Conservation (phyloP, 2,113 vertebrate species). For the Mixornis gularis region DNA sequence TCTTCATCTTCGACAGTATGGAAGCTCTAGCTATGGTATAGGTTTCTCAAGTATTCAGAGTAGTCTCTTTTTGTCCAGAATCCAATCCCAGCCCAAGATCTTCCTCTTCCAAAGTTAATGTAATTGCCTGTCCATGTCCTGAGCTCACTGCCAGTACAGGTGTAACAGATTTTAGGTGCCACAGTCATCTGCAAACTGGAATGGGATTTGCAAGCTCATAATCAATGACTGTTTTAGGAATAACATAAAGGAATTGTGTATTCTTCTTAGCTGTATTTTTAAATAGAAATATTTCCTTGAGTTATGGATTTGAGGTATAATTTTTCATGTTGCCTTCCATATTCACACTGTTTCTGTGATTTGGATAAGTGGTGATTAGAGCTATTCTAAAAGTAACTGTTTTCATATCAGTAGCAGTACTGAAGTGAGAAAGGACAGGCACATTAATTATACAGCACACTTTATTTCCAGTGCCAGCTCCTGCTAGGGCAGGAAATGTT, state of each 20-base stretch:
- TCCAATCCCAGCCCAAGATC: neutral
- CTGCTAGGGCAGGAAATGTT: neutral
- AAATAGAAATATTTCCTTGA: neutral
- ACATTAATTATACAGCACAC: neutral
- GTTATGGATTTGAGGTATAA: neutral
- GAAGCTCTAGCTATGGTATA: neutral
- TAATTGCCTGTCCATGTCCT: neutral
- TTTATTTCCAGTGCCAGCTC: slow-evolving; percentile 3
- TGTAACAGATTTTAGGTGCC: neutral
- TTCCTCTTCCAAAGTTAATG: neutral
- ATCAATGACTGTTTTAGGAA: neutral
- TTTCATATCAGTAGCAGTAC: neutral
- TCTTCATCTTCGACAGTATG: neutral
- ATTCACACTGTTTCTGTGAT: neutral
- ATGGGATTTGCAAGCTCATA: neutral
- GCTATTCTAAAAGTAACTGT: slow-evolving; percentile 33
- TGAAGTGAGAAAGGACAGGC: neutral
- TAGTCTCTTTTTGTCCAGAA: neutral
- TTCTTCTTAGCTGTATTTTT: neutral
- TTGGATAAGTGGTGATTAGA: slow-evolving; percentile 7
- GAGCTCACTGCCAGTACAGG: neutral
- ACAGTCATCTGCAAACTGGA: neutral
- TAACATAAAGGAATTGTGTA: neutral
- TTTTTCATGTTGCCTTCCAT: slow-evolving; percentile 45
- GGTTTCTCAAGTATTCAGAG: neutral